Evolutionary conservation across 2,888 invertebrate genomes (phyloP), one percentile per base, ranked within the genome.

Genomic region (Eristalis pertinax): DNA sequence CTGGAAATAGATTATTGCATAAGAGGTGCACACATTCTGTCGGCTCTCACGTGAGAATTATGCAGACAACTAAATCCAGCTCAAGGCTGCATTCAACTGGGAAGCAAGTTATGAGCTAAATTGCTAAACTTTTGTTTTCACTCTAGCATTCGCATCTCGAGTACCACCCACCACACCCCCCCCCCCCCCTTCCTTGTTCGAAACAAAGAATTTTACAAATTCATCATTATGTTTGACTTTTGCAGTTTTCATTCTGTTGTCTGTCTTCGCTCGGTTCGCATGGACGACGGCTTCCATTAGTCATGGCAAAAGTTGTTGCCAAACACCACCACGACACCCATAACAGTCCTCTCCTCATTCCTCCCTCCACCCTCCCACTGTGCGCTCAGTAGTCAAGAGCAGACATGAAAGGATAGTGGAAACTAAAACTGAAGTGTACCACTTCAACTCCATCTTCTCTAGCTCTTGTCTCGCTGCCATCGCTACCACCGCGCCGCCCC

Each of bases 291-390:
- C 41, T 29, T 50, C 68, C 68, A 68, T 68, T 68, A 68, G 68
- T 67, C 38, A 67, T 67, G 67, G 67, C 26, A 43, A 67, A 67
- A 50, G 67, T 68, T 68, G 29, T 68, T 50, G 67, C 67, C 67
- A 68, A 29, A 50, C 19, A 19, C 50, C 50, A 50, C 50, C 50
- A 32, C 10, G 32, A 32, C 32, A 10, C 8, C 32, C 29, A 50
- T 2, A 1, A 19, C 5, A 10, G n/a, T 19, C 50, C 5, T n/a
- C 26, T 26, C n/a, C n/a, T n/a, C n/a, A n/a, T n/a, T n/a, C n/a
- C n/a, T n/a, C n/a, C n/a, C n/a, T n/a, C n/a, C n/a, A n/a, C n/a
- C 13, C 43, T n/a, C n/a, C 43, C 0, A 5, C 43, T 50, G n/a
- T 26, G 50, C 19, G 50, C 50, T 19, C 19, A 50, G 67, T 43